Base-by-base conservation (phyloP, 2,888 invertebrate genomes). In the Zhengitettix transpicula region DNA sequence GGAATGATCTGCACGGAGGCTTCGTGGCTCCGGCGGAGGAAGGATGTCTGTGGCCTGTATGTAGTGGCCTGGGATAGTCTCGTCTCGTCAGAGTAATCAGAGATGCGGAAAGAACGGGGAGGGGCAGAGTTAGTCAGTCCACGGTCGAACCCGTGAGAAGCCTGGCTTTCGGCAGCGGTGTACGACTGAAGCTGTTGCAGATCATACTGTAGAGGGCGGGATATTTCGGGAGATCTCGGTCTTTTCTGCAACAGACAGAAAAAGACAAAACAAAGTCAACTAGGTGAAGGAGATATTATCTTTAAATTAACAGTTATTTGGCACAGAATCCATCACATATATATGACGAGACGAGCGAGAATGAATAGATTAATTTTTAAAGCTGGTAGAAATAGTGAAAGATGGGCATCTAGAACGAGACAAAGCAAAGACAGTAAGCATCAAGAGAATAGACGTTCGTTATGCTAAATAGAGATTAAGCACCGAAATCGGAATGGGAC, bases 171-270 rank as follows among this genome's bases (percentile, higher is more conserved):
- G 44, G 42, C 41, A 16, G 55, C 55, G 57, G 53, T 53, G 53
- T 53, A 14, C 14, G 16, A 28, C 28, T 53, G 57, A 40, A 42
- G 41, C 28, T 60, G 60, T 40, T 58, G 60, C 15, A 55, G 59
- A 42, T 59, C 55, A 8, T 42, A 42, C n/a, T 55, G 58, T 53
- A 58, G 61, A 53, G 61, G 47, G 56, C 60, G 59, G 52, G 55
- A 56, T 44, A 62, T 60, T 62, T 65, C 58, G 53, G 65, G 64
- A 55, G 65, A 65, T 52, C 64, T 63, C 42, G 64, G 61, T 61
- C 60, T 65, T 62, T 65, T 66, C 66, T 66, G 66, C 57, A 66
- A 66, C 66, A 66, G 58, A 63, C 63, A 64, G 64, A 64, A 63
- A 65, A 61, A 56, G 61, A 59, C 58, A 63, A 65, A 56, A 60